phyloP scores from a whole-genome alignment of 2,113 vertebrate genomes.

The Steatornis caripensis region DNA sequence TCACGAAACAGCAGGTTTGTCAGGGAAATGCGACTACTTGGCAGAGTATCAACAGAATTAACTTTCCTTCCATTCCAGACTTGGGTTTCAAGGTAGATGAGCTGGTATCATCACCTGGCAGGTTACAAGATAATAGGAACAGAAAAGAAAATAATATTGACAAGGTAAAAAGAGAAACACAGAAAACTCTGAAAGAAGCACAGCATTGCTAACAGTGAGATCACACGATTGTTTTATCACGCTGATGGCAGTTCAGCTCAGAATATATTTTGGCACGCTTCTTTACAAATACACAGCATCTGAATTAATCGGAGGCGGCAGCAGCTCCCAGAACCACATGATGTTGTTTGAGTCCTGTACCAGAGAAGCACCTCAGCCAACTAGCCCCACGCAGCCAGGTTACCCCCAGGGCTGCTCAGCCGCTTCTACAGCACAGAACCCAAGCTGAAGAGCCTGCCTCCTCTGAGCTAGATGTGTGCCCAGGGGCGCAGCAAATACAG shows the following conservation, averaged over 20 bases:
- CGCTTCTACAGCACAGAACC: neutral
- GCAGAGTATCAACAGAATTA: neutral
- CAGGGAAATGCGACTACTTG: neutral
- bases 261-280: neutral
- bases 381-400: rapidly evolving
- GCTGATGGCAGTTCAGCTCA: neutral
- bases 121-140: neutral
- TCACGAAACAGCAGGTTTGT: neutral
- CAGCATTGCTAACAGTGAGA: neutral
- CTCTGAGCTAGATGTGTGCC: no score
- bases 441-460: neutral
- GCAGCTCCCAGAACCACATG: neutral
- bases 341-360: neutral
- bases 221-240: neutral
- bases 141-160: neutral
- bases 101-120: neutral
- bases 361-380: neutral
- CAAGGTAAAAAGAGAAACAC: neutral
- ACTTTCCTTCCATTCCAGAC: neutral
- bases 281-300: neutral
- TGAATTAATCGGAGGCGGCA: neutral
- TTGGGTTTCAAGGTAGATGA: neutral
- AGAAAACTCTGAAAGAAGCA: neutral
- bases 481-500: rapidly evolving
- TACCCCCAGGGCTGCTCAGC: neutral